Evolutionary conservation across 2,888 invertebrate genomes (phyloP), one percentile per base, ranked within the genome.

Genomic region (Xanthia togata): DNA sequence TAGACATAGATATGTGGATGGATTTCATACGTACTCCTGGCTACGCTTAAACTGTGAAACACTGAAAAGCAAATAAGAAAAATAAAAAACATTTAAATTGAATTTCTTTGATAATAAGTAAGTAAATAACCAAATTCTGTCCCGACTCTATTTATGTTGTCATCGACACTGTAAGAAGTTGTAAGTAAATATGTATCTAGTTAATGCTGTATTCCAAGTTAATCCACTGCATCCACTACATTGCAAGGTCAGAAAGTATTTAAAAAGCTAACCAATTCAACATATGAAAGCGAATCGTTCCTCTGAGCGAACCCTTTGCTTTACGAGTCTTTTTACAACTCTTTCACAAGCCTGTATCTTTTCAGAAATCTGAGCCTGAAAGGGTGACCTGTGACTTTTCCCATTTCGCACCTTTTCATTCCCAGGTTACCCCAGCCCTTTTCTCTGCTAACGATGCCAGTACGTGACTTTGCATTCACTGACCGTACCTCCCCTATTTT

Each of bases 401-500:
- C 38, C 73, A 41, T 69, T 81, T 78, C 65, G 20, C 47, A 53
- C 63, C 70, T 69, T 68, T 74, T 73, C 67, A 69, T n/a, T 17
- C 23, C 14, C 20, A 53, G 55, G 38, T 47, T 20, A 50, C 41
- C 38, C 50, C 20, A 38, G 11, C n/a, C 38, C 26, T 65, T 84
- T 84, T 74, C 60, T 67, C 12, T 63, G 26, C 53, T 77, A 77
- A 82, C 68, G 79, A 71, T 12, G 55, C 59, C 23, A 44, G 50
- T 63, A 85, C 85, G 59, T 86, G 86, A 83, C 70, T 80, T 60
- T 62, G 75, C 81, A 77, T 77, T 77, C 69, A 38, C 65, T 70
- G 57, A 50, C 35, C 41, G 11, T 17, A 31, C 53, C 62, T 14
- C 5, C 41, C 41, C 31, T 55, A 41, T 72, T 73, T 80, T 80